Conservation (phyloP, 2,797 vertebrate genomes). For the Galago senegalensis region DNA sequence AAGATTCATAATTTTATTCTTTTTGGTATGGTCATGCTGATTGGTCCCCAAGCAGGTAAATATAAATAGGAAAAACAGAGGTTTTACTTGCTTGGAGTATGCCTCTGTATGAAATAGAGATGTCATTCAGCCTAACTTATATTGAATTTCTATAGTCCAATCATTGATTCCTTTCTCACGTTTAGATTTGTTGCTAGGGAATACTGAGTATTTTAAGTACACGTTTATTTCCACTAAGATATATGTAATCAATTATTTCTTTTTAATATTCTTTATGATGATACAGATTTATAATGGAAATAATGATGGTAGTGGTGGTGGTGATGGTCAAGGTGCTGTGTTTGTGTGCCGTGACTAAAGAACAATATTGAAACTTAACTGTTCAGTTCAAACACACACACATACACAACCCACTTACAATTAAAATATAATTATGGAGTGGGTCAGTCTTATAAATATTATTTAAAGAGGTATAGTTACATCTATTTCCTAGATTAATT, state of each 20-base stretch:
- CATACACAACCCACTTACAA: slow-evolving; percentile 29
- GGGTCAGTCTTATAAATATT: slow-evolving; percentile 64
- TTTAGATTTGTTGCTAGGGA: slow-evolving; percentile 60
- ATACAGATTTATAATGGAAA: not conserved
- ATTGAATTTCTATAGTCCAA: not conserved
- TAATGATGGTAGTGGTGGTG: not conserved
- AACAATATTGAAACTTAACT: slow-evolving; percentile 36
- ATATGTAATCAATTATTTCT: not conserved
- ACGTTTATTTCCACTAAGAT: slow-evolving; percentile 30
- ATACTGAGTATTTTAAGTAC: slow-evolving; percentile 29
- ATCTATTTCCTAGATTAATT: slow-evolving; percentile 53
- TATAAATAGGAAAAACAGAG: slow-evolving; percentile 42
- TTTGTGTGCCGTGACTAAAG: not conserved
- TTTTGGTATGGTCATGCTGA: not conserved
- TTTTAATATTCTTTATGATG: slow-evolving; percentile 21
- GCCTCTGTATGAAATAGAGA: not conserved
- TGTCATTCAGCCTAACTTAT: not conserved
- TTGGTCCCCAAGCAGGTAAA: slow-evolving; percentile 1
- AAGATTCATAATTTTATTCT: slow-evolving; percentile 42
- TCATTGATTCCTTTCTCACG: slow-evolving; percentile 19
- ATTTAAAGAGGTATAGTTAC: slow-evolving; percentile 62
- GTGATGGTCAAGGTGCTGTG: not conserved
- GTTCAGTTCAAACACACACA: slow-evolving; percentile 15
- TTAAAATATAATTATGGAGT: slow-evolving; percentile 72
- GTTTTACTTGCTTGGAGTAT: not conserved